These are phyloP conservation scores for Drosophila maculinotata DNA, from an alignment of 2,888 invertebrate genomes.

Conservation along the genomic window DNA sequence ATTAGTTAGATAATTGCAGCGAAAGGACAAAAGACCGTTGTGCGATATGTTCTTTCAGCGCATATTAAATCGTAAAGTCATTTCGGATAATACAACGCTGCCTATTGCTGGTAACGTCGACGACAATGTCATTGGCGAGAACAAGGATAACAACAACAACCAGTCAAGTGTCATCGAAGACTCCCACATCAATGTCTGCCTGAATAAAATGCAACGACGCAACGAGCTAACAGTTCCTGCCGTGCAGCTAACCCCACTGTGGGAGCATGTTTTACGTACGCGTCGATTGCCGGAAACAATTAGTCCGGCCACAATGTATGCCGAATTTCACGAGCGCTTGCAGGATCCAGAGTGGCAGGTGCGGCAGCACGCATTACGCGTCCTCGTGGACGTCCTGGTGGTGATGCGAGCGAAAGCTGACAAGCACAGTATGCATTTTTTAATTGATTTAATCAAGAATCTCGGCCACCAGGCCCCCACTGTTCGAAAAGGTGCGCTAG, in stretches of 20 bases:
- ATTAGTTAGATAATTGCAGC: slow-evolving; percentile 57
- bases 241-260: slow-evolving; percentile 89
- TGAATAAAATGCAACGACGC: slow-evolving; percentile 66
- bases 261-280: slow-evolving; percentile 92
- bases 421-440: slow-evolving; percentile 84
- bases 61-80: slow-evolving; percentile 80
- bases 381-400: slow-evolving; percentile 92
- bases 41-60: slow-evolving; percentile 82
- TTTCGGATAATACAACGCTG: slow-evolving; percentile 29
- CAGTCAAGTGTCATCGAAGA: slow-evolving; percentile 30
- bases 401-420: slow-evolving; percentile 90
- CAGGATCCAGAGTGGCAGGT: slow-evolving; percentile 94
- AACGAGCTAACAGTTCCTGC: slow-evolving; percentile 47
- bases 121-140: slow-evolving; percentile 39
- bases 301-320: slow-evolving; percentile 88
- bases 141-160: slow-evolving; percentile 56
- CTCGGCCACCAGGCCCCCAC: slow-evolving; percentile 92
- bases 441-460: slow-evolving; percentile 87
- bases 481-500: slow-evolving; percentile 91
- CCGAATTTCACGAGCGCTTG: slow-evolving; percentile 90
- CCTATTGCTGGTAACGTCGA: slow-evolving; percentile 33
- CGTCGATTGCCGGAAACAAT: slow-evolving; percentile 90
- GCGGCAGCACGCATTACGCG: slow-evolving; percentile 92
- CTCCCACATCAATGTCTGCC: slow-evolving; percentile 5
- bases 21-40: not conserved